Percentiles rank a stretch among this genome's conserved stretches.
These are phyloP conservation scores for Gopherus flavomarginatus DNA, from an alignment of 2,113 vertebrate species.

Conservation along the genomic window DNA sequence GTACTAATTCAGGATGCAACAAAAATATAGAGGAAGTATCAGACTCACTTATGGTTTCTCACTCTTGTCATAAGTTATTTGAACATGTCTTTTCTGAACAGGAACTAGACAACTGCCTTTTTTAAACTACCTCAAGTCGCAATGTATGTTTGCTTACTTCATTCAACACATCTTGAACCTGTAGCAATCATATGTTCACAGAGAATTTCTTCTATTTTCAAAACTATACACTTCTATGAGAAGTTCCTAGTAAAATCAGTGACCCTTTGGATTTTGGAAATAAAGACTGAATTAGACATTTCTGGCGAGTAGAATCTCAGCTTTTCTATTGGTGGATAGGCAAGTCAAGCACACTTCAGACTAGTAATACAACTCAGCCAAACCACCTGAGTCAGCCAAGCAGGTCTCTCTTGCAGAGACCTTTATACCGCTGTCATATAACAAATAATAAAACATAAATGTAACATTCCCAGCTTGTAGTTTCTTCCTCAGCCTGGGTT, in stretches of 20 bases:
- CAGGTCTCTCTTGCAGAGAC: no score
- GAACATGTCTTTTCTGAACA: neutral
- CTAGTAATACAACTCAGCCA: neutral
- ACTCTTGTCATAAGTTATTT: neutral
- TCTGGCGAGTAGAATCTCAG: neutral
- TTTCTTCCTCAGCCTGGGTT: no score
- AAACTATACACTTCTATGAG: no score
- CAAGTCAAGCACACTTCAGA: neutral
- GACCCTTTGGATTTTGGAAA: conserved; percentile 39
- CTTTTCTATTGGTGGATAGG: neutral
- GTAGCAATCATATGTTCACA: neutral
- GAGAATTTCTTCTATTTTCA: no score
- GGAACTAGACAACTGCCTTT: neutral
- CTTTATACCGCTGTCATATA: no score
- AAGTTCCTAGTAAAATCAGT: conserved; percentile 5
- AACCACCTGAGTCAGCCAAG: neutral
- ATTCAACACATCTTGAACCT: conserved; percentile 14
- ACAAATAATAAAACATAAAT: no score
- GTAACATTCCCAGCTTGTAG: no score
- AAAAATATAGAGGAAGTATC: no score
- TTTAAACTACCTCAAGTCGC: conserved; percentile 6
- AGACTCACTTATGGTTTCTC: no score
- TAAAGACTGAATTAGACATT: neutral
- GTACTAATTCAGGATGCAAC: no score
- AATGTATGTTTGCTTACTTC: conserved; percentile 46